phyloP scores from a whole-genome alignment of 1,140 invertebrate genomes.

The Stegodyphus dumicola region DNA sequence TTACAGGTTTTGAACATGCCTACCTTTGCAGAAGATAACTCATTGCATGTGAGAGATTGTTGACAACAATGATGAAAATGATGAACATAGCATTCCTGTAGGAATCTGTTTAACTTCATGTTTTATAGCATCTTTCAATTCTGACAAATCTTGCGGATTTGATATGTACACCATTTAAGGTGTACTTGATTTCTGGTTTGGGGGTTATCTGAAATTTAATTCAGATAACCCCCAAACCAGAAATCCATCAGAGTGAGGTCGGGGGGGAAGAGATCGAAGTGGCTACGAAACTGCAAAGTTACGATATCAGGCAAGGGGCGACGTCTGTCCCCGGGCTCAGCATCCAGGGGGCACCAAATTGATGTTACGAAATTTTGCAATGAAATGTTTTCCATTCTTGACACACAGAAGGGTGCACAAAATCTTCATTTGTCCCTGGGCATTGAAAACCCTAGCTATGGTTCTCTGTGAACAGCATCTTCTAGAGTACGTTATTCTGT shows the following conservation, averaged over 20 bases:
- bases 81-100: not conserved
- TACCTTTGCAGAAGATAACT: not conserved
- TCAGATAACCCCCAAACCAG: not conserved
- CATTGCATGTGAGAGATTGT: conserved; percentile 3
- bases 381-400: not conserved
- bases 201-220: no score
- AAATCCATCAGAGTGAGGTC: conserved; percentile 6
- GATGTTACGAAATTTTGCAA: not conserved
- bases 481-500: no score
- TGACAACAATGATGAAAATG: conserved; percentile 3
- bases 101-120: not conserved
- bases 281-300: conserved; percentile 1
- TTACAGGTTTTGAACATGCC: no score
- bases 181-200: no score
- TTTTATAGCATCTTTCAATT: conserved; percentile 14
- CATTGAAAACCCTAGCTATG: no score
- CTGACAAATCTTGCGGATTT: not conserved
- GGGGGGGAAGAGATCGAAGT: conserved; percentile 3
- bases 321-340: not conserved
- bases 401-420: no score
- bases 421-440: no score
- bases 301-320: no score
- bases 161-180: not conserved
- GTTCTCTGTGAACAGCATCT: no score
- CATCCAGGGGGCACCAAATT: not conserved